phyloP scores from a whole-genome alignment of 2,113 vertebrate genomes.

The Heloderma charlesbogerti region DNA sequence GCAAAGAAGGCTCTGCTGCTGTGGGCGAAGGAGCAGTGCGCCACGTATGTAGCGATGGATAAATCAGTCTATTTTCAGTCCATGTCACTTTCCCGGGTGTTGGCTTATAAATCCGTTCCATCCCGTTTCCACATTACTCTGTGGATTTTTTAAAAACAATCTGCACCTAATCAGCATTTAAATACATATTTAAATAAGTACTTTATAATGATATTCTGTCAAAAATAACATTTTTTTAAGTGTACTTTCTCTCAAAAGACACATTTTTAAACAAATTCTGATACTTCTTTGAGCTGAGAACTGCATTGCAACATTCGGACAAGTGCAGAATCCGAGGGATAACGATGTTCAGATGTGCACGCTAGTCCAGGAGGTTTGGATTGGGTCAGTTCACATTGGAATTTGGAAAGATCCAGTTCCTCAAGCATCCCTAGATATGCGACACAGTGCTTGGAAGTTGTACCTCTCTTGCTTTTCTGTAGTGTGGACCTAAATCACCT shows the following conservation, averaged over 20 bases:
- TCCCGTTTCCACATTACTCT: background rate
- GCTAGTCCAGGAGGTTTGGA: background rate
- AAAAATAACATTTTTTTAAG: too few relatives aligned
- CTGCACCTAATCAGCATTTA: background rate
- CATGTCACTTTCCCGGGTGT: background rate
- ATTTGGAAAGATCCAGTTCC: background rate
- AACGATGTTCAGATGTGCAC: background rate
- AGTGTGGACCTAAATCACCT: too few relatives aligned
- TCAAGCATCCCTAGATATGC: background rate
- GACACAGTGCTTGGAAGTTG: background rate
- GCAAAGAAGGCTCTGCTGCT: constrained; percentile 93
- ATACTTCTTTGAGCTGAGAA: background rate
- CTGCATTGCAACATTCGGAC: background rate
- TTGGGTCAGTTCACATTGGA: background rate
- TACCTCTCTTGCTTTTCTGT: background rate
- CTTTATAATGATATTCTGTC: too few relatives aligned
- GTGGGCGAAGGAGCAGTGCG: constrained; percentile 93
- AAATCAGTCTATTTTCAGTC: background rate
- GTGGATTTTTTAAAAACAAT: background rate
- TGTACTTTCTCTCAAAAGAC: too few relatives aligned
- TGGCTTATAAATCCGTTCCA: background rate
- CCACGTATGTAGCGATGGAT: constrained; percentile 76
- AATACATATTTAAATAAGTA: too few relatives aligned
- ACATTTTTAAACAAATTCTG: too few relatives aligned
- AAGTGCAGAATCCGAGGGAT: background rate